These are phyloP conservation scores for Oikopleura albicans DNA, from an alignment of 23 tunicate genomes.

Conservation along the genomic window DNA sequence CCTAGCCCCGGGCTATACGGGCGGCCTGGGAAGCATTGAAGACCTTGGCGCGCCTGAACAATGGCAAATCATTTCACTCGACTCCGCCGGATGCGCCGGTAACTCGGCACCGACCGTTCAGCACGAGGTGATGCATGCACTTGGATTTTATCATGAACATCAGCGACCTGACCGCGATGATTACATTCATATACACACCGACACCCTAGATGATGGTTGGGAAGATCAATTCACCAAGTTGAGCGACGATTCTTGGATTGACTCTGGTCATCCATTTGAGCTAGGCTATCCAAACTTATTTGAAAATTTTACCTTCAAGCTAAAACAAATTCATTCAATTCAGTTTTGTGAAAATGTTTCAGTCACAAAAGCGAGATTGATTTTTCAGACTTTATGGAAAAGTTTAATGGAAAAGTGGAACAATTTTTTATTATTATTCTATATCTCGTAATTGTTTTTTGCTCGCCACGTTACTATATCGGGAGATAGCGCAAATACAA, in stretches of 20 bases:
- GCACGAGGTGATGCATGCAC: background rate
- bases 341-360: too few species aligned
- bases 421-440: too few species aligned
- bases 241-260: background rate
- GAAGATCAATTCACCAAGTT: background rate
- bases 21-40: background rate
- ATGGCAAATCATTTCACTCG: background rate
- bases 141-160: background rate
- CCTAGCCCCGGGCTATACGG: background rate
- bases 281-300: background rate
- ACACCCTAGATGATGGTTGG: background rate
- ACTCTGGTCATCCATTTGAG: slow-evolving; percentile 5
- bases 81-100: background rate
- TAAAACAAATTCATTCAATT: too few species aligned
- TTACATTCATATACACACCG: background rate
- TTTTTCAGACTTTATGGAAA: too few species aligned
- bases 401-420: too few species aligned
- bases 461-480: too few species aligned
- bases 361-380: too few species aligned
- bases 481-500: too few species aligned
- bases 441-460: too few species aligned
- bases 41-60: background rate
- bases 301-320: too few species aligned
- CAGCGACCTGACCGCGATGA: background rate
- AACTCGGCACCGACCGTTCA: background rate